phyloP scores from a whole-genome alignment of 1,140 invertebrate species.

The Drosophila bocqueti region DNA sequence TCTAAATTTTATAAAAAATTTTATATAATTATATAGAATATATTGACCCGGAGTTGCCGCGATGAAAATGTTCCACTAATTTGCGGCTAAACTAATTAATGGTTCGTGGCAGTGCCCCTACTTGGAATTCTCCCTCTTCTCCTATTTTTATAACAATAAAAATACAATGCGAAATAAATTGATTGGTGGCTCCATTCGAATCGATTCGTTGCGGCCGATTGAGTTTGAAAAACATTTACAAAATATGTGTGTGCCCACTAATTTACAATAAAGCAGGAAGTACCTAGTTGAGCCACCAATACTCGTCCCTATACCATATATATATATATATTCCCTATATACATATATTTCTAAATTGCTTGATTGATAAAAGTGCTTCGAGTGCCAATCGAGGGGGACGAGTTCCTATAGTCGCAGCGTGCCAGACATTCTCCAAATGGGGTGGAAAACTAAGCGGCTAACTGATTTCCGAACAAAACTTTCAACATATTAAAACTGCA shows the following conservation, averaged over 20 bases:
- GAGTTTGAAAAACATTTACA: constrained; percentile 47
- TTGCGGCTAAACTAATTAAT: constrained; percentile 80
- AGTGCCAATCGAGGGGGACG: constrained; percentile 12
- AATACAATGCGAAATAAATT: constrained; percentile 63
- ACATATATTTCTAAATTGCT: constrained; percentile 57
- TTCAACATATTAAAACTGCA: constrained; percentile 83
- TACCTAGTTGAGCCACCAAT: constrained; percentile 53
- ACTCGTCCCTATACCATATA: neutral
- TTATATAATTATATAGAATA: neutral
- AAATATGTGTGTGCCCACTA: constrained; percentile 73
- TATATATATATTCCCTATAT: neutral
- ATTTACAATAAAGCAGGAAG: constrained; percentile 80
- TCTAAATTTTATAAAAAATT: constrained; percentile 2
- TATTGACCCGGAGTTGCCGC: constrained; percentile 9
- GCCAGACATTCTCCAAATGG: constrained; percentile 40
- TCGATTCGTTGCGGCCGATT: constrained; percentile 67
- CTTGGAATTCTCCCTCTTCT: neutral
- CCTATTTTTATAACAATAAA: constrained; percentile 20
- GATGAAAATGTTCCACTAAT: constrained; percentile 70
- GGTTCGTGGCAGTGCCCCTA: constrained; percentile 45
- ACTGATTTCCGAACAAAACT: constrained; percentile 79
- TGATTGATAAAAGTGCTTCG: constrained; percentile 75
- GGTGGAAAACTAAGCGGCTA: constrained; percentile 70
- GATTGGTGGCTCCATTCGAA: constrained; percentile 50
- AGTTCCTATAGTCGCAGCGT: neutral